A percentile compares a stretch with the other conserved stretches of the same genome.
These are phyloP conservation scores for Tanypteryx hageni DNA, from an alignment of 2,888 invertebrate genomes.

Conservation along the genomic window DNA sequence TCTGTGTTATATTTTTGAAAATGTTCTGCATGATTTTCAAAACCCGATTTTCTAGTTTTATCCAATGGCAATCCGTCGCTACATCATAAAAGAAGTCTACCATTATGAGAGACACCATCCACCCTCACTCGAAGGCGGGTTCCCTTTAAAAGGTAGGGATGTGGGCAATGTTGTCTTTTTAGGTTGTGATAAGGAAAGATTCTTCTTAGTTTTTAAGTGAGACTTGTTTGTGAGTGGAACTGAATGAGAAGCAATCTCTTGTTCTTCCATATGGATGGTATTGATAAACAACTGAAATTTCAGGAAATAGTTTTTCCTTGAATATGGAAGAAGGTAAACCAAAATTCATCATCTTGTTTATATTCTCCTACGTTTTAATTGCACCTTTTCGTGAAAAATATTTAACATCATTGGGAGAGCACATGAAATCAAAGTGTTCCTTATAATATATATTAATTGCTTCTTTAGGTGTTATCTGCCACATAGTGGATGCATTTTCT, in stretches of 20 bases:
- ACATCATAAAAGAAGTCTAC: conserved; percentile 12
- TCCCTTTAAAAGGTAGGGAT: not conserved
- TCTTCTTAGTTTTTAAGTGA: not conserved
- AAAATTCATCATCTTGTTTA: too few species aligned
- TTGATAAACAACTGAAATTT: not conserved
- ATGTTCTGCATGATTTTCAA: conserved; percentile 13
- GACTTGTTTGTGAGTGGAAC: not conserved
- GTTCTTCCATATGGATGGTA: not conserved
- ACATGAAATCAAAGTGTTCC: too few species aligned
- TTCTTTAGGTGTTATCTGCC: too few species aligned
- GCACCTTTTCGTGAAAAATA: too few species aligned
- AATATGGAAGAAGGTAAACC: too few species aligned
- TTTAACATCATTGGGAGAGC: too few species aligned
- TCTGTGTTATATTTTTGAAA: not conserved
- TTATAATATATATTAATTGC: too few species aligned
- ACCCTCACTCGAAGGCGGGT: not conserved
- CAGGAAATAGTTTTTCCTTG: too few species aligned
- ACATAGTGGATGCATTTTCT: too few species aligned
- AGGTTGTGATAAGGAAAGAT: not conserved
- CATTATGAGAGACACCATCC: not conserved
- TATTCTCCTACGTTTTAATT: too few species aligned
- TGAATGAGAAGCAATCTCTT: not conserved
- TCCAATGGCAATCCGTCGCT: conserved; percentile 9
- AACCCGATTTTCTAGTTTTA: conserved; percentile 5
- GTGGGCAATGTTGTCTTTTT: not conserved